Percentiles rank a stretch among this genome's conserved stretches.
These are phyloP conservation scores for Nebria ingens DNA, from an alignment of 1,140 invertebrate species.

Conservation along the genomic window DNA sequence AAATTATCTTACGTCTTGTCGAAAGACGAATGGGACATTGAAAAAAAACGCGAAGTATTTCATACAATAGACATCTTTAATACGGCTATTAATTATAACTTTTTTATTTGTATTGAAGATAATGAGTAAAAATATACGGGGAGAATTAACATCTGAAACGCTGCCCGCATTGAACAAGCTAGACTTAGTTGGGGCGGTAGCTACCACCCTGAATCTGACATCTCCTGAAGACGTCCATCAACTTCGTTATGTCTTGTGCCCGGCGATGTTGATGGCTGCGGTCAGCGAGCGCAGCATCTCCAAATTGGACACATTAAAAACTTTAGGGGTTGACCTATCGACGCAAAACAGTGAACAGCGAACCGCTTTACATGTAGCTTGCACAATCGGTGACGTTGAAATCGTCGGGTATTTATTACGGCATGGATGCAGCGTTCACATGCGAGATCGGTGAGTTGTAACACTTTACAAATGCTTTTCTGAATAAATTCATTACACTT, in stretches of 20 bases:
- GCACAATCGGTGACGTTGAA: conserved; percentile 53
- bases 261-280: conserved; percentile 64
- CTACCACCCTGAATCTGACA: conserved; percentile 51
- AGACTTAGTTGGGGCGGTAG: conserved; percentile 56
- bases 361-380: conserved; percentile 74
- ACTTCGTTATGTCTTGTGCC: conserved; percentile 63
- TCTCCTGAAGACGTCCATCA: conserved; percentile 57
- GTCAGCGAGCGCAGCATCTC: conserved; percentile 51
- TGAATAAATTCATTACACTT: not conserved
- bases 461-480: not conserved
- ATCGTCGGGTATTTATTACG: conserved; percentile 65
- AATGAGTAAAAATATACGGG: conserved; percentile 66
- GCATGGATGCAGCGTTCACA: conserved; percentile 77
- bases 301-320: conserved; percentile 37
- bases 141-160: conserved; percentile 46
- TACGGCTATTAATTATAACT: not conserved
- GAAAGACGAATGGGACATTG: conserved; percentile 63
- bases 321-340: conserved; percentile 62
- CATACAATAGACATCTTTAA: not conserved
- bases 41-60: conserved; percentile 56
- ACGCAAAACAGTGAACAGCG: conserved; percentile 65
- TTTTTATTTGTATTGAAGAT: conserved; percentile 40
- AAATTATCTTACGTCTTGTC: conserved; percentile 88
- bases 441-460: conserved; percentile 43
- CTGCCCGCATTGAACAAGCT: conserved; percentile 38